Evolutionary conservation across 2,797 vertebrate species (phyloP).

Genomic region (Varecia variegata): DNA sequence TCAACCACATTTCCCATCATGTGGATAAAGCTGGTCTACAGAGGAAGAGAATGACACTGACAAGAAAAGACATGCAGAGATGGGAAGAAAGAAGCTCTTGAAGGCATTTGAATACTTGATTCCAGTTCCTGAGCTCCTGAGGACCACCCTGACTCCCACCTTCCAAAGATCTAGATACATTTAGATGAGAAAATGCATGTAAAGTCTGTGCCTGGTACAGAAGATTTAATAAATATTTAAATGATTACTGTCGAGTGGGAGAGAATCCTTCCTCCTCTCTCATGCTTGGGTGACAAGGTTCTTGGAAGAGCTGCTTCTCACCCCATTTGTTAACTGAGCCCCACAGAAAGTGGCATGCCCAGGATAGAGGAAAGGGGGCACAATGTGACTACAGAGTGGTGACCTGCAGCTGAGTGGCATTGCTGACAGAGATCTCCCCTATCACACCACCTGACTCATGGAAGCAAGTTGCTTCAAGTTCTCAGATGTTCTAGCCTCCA

Average conservation of each 20-base stretch:
- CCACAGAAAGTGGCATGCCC: neutral
- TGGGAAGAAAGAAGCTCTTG: neutral
- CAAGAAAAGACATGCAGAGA: neutral
- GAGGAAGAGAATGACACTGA: neutral
- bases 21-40: neutral
- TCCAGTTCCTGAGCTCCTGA: neutral
- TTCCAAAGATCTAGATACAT: neutral
- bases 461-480: neutral
- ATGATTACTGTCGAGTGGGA: neutral
- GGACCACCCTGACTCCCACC: neutral
- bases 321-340: neutral
- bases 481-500: neutral
- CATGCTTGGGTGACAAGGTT: neutral
- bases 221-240: neutral
- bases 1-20: neutral
- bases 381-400: neutral
- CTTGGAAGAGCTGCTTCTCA: neutral
- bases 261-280: neutral
- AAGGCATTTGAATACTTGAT: neutral
- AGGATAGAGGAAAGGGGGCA: neutral
- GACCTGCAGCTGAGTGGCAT: neutral
- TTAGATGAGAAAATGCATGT: neutral
- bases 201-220: neutral
- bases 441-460: neutral
- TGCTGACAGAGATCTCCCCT: neutral